Evolutionary conservation across 2,113 vertebrate genomes (phyloP).

Genomic region (Gymnogyps californianus): DNA sequence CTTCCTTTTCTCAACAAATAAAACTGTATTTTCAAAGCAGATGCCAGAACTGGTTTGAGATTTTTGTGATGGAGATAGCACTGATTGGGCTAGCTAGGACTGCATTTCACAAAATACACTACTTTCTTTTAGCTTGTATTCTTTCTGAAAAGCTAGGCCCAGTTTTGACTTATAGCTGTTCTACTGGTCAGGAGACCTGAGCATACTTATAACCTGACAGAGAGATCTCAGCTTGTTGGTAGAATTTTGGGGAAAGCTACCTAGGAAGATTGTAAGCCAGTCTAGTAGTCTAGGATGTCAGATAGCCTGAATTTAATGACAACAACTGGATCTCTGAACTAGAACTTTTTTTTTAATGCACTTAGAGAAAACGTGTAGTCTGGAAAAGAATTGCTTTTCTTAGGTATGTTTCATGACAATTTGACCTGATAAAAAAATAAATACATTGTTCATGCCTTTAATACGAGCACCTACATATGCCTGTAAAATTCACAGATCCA

Average conservation of each 20-base stretch:
- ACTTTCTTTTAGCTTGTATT: neutral
- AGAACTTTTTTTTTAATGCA: neutral
- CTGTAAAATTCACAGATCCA: neutral
- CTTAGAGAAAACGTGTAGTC: neutral
- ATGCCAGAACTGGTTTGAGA: neutral
- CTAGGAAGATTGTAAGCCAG: neutral
- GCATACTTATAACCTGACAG: neutral
- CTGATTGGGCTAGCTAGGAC: neutral
- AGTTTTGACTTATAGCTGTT: neutral
- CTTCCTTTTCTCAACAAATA: neutral
- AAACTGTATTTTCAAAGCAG: neutral
- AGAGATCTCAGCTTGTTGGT: neutral
- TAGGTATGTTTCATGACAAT: neutral
- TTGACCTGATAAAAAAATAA: neutral
- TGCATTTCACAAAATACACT: neutral
- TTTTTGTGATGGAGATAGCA: neutral
- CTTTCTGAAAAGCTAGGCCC: neutral
- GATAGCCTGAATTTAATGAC: neutral
- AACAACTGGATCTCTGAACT: neutral
- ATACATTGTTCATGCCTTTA: neutral
- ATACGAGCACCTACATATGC: neutral
- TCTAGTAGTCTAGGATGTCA: neutral
- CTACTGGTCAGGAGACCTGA: neutral
- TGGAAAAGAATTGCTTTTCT: neutral
- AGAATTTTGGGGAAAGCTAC: neutral